phyloP scores from a whole-genome alignment of 2,888 invertebrate species.

The Acronicta leporina region DNA sequence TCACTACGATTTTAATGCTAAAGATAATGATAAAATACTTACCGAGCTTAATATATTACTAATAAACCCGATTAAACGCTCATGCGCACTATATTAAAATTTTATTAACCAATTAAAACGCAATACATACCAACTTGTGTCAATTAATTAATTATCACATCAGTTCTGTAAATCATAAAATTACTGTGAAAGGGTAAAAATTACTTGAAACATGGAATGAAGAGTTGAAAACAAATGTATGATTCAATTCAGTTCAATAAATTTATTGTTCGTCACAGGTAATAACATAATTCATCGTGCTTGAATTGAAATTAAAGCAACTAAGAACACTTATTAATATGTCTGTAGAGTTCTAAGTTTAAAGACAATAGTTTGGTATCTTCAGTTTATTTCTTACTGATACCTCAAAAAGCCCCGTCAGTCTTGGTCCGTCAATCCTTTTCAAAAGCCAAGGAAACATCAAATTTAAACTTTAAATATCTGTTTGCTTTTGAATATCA shows the following conservation, averaged over 20 bases:
- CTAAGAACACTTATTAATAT: too few relatives aligned
- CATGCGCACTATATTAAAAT: constrained; percentile 35
- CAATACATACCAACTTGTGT: constrained; percentile 1
- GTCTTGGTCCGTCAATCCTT: too few relatives aligned
- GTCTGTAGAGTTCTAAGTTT: too few relatives aligned
- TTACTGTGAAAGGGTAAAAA: background rate
- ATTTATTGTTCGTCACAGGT: too few relatives aligned
- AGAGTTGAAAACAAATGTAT: background rate
- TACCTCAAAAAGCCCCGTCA: too few relatives aligned
- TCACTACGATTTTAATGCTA: constrained; percentile 35
- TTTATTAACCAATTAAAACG: constrained; percentile 45
- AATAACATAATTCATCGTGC: too few relatives aligned
- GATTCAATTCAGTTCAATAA: background rate
- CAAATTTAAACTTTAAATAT: too few relatives aligned
- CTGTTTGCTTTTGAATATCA: too few relatives aligned
- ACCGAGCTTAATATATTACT: constrained; percentile 33
- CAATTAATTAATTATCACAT: background rate
- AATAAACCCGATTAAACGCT: constrained; percentile 39
- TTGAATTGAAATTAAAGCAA: too few relatives aligned
- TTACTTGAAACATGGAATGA: background rate
- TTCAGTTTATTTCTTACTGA: too few relatives aligned
- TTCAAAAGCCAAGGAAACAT: too few relatives aligned
- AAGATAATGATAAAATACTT: constrained; percentile 44
- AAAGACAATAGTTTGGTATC: too few relatives aligned
- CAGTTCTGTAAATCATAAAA: background rate